Percentiles rank a stretch among this genome's conserved stretches.
Conservation (phyloP, 2,113 vertebrate genomes). For the Abramis brama region DNA sequence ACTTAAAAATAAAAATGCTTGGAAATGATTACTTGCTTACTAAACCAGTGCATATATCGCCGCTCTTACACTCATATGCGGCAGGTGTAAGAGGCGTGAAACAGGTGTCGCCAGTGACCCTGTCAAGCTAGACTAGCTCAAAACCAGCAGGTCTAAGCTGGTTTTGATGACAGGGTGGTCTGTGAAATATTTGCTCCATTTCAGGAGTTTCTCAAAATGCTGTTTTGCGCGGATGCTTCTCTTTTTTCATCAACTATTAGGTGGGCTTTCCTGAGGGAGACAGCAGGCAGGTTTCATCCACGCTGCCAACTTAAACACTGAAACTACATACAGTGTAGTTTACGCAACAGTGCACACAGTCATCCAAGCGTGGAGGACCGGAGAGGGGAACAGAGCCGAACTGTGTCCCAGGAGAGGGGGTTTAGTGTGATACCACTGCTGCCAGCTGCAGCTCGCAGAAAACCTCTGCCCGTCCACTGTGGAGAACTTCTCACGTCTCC, state of each 20-base stretch:
- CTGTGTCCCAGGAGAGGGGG: slow-evolving; percentile 62
- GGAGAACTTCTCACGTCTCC: neutral
- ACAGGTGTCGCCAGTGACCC: neutral
- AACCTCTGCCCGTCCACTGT: neutral
- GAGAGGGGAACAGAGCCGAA: slow-evolving; percentile 50
- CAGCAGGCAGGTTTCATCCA: slow-evolving; percentile 54
- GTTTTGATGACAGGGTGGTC: neutral
- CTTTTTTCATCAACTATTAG: slow-evolving; percentile 24
- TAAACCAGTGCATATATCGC: neutral
- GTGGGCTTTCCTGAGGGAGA: slow-evolving; percentile 53
- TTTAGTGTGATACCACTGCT: slow-evolving; percentile 53
- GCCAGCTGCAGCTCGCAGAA: slow-evolving; percentile 46
- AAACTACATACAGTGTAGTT: slow-evolving; percentile 63
- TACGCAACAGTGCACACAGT: slow-evolving; percentile 64
- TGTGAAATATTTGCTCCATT: neutral
- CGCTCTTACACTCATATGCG: neutral
- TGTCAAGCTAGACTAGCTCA: neutral
- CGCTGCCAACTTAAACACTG: slow-evolving; percentile 73
- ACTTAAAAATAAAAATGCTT: too few species aligned
- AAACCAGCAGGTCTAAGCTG: neutral
- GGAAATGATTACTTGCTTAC: too few species aligned
- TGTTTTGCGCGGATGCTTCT: neutral
- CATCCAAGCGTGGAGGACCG: slow-evolving; percentile 57
- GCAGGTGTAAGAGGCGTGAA: neutral
- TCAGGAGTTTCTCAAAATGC: neutral